Base-by-base conservation (phyloP, 2,888 invertebrate species). In the Glyphotaelius pellucidus region DNA sequence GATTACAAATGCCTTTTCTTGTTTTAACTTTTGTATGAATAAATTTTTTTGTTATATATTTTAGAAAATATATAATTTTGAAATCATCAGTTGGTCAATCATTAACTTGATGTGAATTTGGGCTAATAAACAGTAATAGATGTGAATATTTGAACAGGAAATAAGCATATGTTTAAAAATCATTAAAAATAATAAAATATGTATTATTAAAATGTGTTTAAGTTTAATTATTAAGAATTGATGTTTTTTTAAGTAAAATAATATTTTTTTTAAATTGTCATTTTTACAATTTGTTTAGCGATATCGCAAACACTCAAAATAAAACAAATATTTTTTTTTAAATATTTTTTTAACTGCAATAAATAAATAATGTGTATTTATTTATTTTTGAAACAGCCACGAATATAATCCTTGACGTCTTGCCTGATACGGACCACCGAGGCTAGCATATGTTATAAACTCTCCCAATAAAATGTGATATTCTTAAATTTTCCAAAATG, bases 401-500 rank as follows among this genome's bases (percentile, higher is more conserved):
- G 67, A 67, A 67, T 67, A 67, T 25, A 67, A 67, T n/a, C 67
- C 67, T 67, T 67, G 67, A 67, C 67, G 67, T 67, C 67, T 67
- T 67, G 67, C 67, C 67, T 67, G 67, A 67, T 67, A 25, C 25
- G 25, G 25, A 9, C 67, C 67, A 67, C 67, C 25, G 67, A 67
- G 67, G 67, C 67, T 67, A 67, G n/a, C 67, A n/a, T 67, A 67
- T 67, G 2, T 25, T 67, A n/a, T 67, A 67, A 67, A 67, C 25
- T 67, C n/a, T 67, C n/a, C 67, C 67, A 67, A 67, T 67, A 67
- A 67, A 67, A 67, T 67, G 67, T 67, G 67, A 67, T 67, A 67
- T 67, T 67, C 67, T 67, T 67, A 67, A 67, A 25, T 67, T 67
- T 67, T 67, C 25, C n/a, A 67, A 25, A 67, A n/a, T 25, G 67